Percentiles rank a stretch among this genome's conserved stretches.
Conservation (phyloP, 92 coral and sea anemone genomes). For the Metridium senile region DNA sequence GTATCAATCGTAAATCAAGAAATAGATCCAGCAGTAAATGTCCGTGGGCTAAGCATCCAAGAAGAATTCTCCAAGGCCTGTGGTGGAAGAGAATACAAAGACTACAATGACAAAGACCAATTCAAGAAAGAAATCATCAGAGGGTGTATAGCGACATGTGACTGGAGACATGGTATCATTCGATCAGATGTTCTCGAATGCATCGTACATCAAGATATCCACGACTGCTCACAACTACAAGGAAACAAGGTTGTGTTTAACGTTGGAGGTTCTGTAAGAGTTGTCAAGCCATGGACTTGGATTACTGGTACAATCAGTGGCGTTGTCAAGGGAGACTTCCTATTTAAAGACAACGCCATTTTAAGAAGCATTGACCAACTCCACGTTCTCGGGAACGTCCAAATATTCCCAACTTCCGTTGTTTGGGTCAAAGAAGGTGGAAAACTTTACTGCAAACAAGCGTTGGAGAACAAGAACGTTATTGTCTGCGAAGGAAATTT, state of each 20-base stretch:
- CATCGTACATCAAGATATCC: slow-evolving; percentile 47
- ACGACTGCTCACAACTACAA: slow-evolving; percentile 64
- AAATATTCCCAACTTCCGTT: slow-evolving; percentile 47
- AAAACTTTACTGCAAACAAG: slow-evolving; percentile 33
- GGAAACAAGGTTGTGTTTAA: slow-evolving; percentile 35
- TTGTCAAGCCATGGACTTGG: slow-evolving; percentile 68
- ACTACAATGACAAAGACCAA: slow-evolving; percentile 28
- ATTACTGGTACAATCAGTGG: slow-evolving; percentile 50
- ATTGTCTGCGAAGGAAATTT: slow-evolving; percentile 42
- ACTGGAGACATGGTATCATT: slow-evolving; percentile 67
- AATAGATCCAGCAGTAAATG: slow-evolving; percentile 52
- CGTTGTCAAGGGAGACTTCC: slow-evolving; percentile 44
- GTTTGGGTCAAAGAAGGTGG: slow-evolving; percentile 54
- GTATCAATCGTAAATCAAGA: slow-evolving; percentile 52
- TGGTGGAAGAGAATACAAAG: slow-evolving; percentile 25
- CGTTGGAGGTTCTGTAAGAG: slow-evolving; percentile 56
- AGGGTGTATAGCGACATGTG: slow-evolving; percentile 45
- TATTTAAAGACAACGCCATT: slow-evolving; percentile 57
- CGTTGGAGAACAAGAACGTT: slow-evolving; percentile 42
- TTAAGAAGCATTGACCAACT: slow-evolving; percentile 42
- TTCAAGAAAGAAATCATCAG: slow-evolving; percentile 53
- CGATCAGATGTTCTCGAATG: slow-evolving; percentile 48
- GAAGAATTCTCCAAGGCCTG: slow-evolving; percentile 33
- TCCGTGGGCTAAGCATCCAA: slow-evolving; percentile 41
- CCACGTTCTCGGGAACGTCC: slow-evolving; percentile 48